Conservation (phyloP, 2,888 invertebrate species). For the Ligdia adustata region DNA sequence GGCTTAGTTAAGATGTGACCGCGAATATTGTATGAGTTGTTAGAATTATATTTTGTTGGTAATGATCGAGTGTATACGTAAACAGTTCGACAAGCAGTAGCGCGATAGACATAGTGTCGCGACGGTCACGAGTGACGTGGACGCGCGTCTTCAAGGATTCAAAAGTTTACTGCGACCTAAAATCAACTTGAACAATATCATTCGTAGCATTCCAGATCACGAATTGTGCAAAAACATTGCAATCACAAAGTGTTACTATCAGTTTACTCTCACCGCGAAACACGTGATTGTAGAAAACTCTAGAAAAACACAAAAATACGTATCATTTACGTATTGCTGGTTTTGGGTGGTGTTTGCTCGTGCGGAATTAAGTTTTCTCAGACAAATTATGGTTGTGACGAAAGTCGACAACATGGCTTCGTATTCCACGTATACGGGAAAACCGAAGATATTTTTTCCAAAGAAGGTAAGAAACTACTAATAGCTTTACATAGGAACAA, state of each 20-base stretch:
- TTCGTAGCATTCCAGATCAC: constrained; percentile 60
- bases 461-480: constrained; percentile 70
- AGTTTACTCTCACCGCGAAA: constrained; percentile 50
- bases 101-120: constrained; percentile 51
- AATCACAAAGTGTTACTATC: constrained; percentile 61
- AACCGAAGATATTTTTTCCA: constrained; percentile 80
- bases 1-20: constrained; percentile 75
- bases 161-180: constrained; percentile 76
- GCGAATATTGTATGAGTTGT: constrained; percentile 67
- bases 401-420: constrained; percentile 81
- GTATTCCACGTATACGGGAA: constrained; percentile 78
- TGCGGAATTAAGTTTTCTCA: constrained; percentile 62
- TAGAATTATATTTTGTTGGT: constrained; percentile 54
- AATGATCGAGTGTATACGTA: constrained; percentile 52
- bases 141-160: constrained; percentile 70
- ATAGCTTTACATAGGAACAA: constrained; percentile 26
- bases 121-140: constrained; percentile 71
- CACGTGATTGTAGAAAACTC: constrained; percentile 76
- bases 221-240: constrained; percentile 53
- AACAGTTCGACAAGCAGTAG: constrained; percentile 41
- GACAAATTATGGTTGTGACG: constrained; percentile 80
- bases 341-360: constrained; percentile 65
- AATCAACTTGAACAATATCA: constrained; percentile 68
- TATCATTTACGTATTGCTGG: constrained; percentile 51
- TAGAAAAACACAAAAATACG: constrained; percentile 62